Conservation (phyloP, 2,797 vertebrate species). For the Lacerta bilineata region DNA sequence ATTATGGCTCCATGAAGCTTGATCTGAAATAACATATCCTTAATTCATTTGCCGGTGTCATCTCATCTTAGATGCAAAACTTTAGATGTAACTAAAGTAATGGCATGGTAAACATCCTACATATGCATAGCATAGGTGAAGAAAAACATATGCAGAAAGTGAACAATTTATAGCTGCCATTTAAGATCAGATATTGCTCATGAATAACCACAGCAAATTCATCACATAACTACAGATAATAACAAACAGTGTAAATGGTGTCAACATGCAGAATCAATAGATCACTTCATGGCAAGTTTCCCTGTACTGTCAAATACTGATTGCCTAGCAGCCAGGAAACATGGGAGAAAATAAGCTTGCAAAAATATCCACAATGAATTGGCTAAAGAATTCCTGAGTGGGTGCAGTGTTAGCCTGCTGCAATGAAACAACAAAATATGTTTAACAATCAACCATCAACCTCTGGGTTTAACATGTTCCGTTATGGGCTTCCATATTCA, state of each 20-base stretch:
- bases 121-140: conserved; percentile 36
- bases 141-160: conserved; percentile 22
- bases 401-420: background rate
- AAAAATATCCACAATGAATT: conserved; percentile 21
- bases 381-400: background rate
- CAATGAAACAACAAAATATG: background rate
- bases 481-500: too few species aligned
- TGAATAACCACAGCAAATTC: conserved; percentile 39
- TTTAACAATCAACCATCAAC: too few species aligned
- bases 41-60: conserved; percentile 21
- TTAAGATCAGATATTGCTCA: conserved; percentile 39
- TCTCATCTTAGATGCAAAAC: conserved; percentile 21
- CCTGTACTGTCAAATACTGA: conserved; percentile 34
- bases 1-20: background rate
- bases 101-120: conserved; percentile 19
- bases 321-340: conserved; percentile 4
- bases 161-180: conserved; percentile 29
- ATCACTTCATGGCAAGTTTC: conserved; percentile 31
- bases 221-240: conserved; percentile 30
- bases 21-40: conserved; percentile 31
- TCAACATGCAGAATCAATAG: conserved; percentile 30
- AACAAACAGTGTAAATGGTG: conserved; percentile 24
- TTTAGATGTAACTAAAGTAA: conserved; percentile 40
- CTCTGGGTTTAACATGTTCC: too few species aligned
- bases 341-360: background rate